Percentiles rank a stretch among this genome's conserved stretches.
These are phyloP conservation scores for Cheirogaleus medius DNA, from an alignment of 2,113 vertebrate genomes.

Conservation along the genomic window DNA sequence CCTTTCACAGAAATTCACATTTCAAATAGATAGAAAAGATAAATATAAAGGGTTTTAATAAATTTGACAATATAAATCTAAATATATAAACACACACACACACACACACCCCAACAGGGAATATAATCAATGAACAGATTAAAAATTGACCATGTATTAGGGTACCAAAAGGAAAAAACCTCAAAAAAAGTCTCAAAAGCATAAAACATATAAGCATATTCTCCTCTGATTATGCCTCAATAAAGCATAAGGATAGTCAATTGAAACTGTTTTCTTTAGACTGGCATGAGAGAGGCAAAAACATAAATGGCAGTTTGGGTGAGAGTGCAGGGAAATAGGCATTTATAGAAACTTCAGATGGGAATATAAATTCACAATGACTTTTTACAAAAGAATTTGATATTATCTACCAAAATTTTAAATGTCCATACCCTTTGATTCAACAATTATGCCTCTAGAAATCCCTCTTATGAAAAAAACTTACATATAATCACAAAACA, in stretches of 20 bases:
- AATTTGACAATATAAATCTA: not conserved
- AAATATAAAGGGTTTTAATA: not conserved
- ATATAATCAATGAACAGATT: not conserved
- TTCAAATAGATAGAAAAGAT: constrained; percentile 22
- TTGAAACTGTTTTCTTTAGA: not conserved
- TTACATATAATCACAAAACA: constrained; percentile 24
- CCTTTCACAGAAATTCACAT: not conserved
- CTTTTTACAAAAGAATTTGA: not conserved
- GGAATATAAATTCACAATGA: not conserved
- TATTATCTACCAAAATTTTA: constrained; percentile 15
- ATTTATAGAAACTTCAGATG: not conserved
- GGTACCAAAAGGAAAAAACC: not conserved
- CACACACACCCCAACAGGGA: not conserved
- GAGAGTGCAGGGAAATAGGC: not conserved
- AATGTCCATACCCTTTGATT: not conserved
- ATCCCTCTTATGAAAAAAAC: not conserved
- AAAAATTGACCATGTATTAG: not conserved
- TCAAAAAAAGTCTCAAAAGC: not conserved
- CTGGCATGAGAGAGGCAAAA: not conserved
- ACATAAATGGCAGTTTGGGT: not conserved
- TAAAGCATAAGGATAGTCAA: not conserved
- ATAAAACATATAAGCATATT: not conserved
- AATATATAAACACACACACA: not conserved
- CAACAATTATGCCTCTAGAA: constrained; percentile 13
- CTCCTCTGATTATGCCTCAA: not conserved